Percentiles rank a stretch among this genome's conserved stretches.
Evolutionary conservation across 2,888 invertebrate species (phyloP).

Genomic region (Perizoma flavofasciatum): DNA sequence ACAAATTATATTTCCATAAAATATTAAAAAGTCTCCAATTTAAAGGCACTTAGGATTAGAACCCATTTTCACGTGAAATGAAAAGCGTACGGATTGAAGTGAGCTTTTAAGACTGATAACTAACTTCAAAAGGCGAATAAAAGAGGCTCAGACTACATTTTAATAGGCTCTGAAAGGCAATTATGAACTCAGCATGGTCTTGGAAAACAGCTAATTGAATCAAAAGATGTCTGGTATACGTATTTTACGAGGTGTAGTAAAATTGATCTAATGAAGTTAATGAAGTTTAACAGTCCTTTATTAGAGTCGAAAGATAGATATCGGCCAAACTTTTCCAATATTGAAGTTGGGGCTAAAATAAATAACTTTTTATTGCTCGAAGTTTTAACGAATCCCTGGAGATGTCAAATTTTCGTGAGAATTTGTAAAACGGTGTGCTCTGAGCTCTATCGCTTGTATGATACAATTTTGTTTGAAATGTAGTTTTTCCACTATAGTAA

Average conservation of each 20-base stretch:
- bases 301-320: not conserved
- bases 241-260: not conserved
- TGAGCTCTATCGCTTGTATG: not conserved
- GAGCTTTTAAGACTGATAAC: slow-evolving; percentile 23
- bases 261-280: not conserved
- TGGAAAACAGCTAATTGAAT: not conserved
- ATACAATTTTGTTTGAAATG: no score
- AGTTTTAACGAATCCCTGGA: slow-evolving; percentile 4
- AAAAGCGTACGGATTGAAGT: slow-evolving; percentile 13
- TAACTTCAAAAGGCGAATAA: slow-evolving; percentile 20
- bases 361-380: slow-evolving; percentile 12
- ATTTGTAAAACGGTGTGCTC: not conserved
- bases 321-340: not conserved
- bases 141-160: slow-evolving; percentile 30
- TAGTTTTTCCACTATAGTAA: no score
- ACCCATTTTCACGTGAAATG: slow-evolving; percentile 16
- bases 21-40: no score
- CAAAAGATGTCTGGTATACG: slow-evolving; percentile 1
- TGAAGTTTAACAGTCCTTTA: not conserved
- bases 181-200: slow-evolving; percentile 13
- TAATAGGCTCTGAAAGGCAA: slow-evolving; percentile 39
- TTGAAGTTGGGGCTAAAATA: slow-evolving; percentile 1
- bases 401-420: slow-evolving; percentile 2
- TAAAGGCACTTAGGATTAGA: not conserved
- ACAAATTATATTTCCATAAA: no score